A percentile compares a stretch with the other conserved stretches of the same genome.
These are phyloP conservation scores for Zosterops lateralis DNA, from an alignment of 2,113 vertebrate species.

Conservation along the genomic window DNA sequence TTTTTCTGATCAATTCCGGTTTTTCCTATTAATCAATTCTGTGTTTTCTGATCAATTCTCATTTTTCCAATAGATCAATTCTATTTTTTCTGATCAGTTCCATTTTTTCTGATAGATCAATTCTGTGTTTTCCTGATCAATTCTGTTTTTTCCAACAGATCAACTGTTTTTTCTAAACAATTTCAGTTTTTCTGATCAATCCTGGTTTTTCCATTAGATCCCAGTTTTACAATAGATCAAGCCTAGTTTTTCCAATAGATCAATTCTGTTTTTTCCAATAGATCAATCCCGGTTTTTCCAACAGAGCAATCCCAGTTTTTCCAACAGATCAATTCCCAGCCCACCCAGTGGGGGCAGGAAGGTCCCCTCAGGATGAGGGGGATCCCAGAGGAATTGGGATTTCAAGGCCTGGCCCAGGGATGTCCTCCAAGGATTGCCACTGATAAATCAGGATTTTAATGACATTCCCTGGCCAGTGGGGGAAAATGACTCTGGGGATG, in stretches of 20 bases:
- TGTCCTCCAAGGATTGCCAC: background rate
- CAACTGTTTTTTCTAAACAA: background rate
- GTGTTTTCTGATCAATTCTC: too few relatives aligned
- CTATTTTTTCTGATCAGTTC: too few relatives aligned
- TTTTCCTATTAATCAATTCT: too few relatives aligned
- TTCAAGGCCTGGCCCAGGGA: background rate
- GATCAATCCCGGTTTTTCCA: background rate
- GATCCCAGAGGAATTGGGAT: background rate
- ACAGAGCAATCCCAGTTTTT: too few relatives aligned
- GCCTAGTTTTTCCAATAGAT: background rate
- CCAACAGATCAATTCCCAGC: background rate
- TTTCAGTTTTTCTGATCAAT: background rate
- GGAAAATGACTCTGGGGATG: too few relatives aligned
- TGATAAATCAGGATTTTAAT: fast-evolving
- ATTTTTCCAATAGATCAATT: too few relatives aligned
- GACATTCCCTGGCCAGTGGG: background rate
- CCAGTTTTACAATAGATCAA: too few relatives aligned
- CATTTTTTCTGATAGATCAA: too few relatives aligned
- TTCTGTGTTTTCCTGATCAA: too few relatives aligned
- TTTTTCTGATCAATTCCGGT: background rate
- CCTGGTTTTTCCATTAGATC: too few relatives aligned
- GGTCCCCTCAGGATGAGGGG: background rate
- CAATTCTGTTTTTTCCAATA: too few relatives aligned
- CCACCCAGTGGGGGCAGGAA: fast-evolving
- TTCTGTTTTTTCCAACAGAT: background rate